These are phyloP conservation scores for Drosophila busckii DNA, from an alignment of 1,140 invertebrate genomes.

Conservation along the genomic window DNA sequence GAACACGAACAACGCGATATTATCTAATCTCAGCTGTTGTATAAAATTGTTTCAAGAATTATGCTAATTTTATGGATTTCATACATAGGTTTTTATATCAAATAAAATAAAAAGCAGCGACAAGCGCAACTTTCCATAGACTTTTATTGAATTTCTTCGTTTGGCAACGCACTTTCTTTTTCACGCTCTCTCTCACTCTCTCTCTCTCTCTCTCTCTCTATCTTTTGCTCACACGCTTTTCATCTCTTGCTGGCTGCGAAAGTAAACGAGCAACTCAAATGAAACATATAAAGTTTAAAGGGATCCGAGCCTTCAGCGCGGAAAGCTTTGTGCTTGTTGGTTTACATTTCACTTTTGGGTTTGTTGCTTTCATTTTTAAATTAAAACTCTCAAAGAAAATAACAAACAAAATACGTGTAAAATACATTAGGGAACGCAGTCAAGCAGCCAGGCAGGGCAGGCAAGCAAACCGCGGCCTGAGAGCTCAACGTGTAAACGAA, in stretches of 20 bases:
- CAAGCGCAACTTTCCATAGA: slow-evolving; percentile 40
- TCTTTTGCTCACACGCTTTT: not conserved
- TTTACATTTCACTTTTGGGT: slow-evolving; percentile 24
- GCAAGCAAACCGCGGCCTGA: not conserved
- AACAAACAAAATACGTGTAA: slow-evolving; percentile 45
- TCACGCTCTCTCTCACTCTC: not conserved
- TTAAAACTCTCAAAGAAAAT: slow-evolving; percentile 42
- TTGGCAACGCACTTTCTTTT: slow-evolving; percentile 11
- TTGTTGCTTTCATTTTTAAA: slow-evolving; percentile 50
- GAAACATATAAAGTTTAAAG: slow-evolving; percentile 43
- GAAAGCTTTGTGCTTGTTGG: slow-evolving; percentile 17
- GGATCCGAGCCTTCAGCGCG: slow-evolving; percentile 35
- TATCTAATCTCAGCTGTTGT: slow-evolving; percentile 52
- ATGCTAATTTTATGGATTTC: slow-evolving; percentile 57
- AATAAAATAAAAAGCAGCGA: slow-evolving; percentile 34
- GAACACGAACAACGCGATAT: slow-evolving; percentile 23
- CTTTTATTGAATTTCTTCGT: slow-evolving; percentile 55
- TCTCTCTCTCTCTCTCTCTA: not conserved
- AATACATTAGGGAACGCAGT: slow-evolving; percentile 21
- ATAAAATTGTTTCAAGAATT: slow-evolving; percentile 47
- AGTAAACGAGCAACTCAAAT: slow-evolving; percentile 35
- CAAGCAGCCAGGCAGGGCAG: too few species aligned
- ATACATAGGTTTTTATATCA: slow-evolving; percentile 44
- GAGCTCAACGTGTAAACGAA: slow-evolving; percentile 48
- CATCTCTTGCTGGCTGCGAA: slow-evolving; percentile 13